Percentiles rank a stretch among this genome's conserved stretches.
phyloP scores from a whole-genome alignment of 2,797 vertebrate genomes.

The Corythornis leucogaster region DNA sequence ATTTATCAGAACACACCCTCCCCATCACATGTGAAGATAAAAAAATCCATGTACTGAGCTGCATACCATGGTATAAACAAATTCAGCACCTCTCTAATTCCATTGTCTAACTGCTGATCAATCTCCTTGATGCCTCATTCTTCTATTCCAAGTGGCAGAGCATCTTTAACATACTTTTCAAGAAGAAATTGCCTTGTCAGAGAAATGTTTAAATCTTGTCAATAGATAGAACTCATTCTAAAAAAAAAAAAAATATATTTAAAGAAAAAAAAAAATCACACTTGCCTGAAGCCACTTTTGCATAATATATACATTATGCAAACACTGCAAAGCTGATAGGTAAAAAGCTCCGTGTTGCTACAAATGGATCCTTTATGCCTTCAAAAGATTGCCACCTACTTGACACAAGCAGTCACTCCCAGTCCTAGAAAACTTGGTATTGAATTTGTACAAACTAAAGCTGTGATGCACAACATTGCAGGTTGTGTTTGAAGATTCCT shows the following conservation, averaged over 20 bases:
- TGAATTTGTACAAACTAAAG: background rate
- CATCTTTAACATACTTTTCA: background rate
- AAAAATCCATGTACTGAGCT: background rate
- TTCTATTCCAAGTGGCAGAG: background rate
- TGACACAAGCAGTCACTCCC: background rate
- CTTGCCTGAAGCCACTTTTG: background rate
- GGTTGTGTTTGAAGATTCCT: background rate
- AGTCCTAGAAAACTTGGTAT: background rate
- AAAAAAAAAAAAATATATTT: background rate
- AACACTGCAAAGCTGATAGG: background rate
- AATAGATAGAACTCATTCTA: background rate
- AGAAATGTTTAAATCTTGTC: background rate
- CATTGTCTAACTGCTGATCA: background rate
- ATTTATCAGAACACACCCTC: background rate
- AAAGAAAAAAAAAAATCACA: background rate
- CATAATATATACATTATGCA: background rate
- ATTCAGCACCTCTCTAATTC: background rate
- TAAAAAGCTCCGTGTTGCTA: background rate
- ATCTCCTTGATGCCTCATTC: background rate
- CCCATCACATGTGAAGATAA: background rate
- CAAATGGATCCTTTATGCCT: background rate
- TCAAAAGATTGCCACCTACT: background rate
- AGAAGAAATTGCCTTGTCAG: constrained; percentile 1
- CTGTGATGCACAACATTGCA: background rate
- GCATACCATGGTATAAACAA: background rate